A percentile compares a stretch with the other conserved stretches of the same genome.
Evolutionary conservation across 2,888 invertebrate genomes (phyloP).

Genomic region (Synanthedon andrenaeformis): DNA sequence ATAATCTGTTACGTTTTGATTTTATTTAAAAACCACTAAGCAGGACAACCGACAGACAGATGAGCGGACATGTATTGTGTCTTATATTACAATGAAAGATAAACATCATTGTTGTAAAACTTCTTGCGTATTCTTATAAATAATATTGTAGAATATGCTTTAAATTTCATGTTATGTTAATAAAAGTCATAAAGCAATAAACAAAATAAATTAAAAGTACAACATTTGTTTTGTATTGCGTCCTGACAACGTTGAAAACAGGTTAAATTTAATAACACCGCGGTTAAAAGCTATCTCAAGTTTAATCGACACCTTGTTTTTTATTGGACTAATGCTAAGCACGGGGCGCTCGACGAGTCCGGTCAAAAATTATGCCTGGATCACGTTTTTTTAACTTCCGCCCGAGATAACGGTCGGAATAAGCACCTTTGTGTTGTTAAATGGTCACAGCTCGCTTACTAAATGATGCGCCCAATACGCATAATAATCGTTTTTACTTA

Average conservation of each 20-base stretch:
- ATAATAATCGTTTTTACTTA: not conserved
- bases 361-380: conserved; percentile 51
- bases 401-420: conserved; percentile 54
- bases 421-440: conserved; percentile 58
- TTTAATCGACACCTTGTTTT: conserved; percentile 59
- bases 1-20: no score
- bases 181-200: no score
- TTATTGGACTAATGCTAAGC: conserved; percentile 50
- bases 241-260: not conserved
- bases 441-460: conserved; percentile 45
- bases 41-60: no score
- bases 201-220: no score
- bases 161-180: no score
- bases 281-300: conserved; percentile 49
- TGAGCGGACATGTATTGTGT: no score
- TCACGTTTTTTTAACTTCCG: conserved; percentile 58
- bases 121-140: no score
- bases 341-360: conserved; percentile 26
- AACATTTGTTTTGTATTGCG: no score
- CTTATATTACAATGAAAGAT: no score
- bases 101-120: no score
- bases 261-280: not conserved
- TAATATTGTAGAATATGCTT: no score
- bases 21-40: no score
- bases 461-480: conserved; percentile 28